Evolutionary conservation across 2,797 vertebrate genomes (phyloP).

Genomic region (Sebastes steindachneri): DNA sequence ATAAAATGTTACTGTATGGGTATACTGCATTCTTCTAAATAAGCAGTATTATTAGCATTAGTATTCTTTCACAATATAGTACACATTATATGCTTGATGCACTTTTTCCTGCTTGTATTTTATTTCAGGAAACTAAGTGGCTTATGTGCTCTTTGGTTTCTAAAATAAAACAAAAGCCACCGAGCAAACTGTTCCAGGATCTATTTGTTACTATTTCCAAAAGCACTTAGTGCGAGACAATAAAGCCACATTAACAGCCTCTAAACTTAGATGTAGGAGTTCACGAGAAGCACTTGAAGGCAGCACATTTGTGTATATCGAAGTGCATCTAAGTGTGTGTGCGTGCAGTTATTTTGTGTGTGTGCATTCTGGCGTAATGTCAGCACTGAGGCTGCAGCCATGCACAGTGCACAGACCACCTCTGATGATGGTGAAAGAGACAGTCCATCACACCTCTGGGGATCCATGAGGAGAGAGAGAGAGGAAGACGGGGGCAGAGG

Average conservation of each 20-base stretch:
- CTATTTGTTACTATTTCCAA: slow-evolving; percentile 34
- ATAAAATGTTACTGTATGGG: background rate
- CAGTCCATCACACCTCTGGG: slow-evolving; percentile 40
- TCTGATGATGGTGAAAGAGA: slow-evolving; percentile 34
- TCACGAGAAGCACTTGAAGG: slow-evolving; percentile 22
- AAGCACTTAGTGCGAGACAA: slow-evolving; percentile 32
- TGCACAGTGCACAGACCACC: slow-evolving; percentile 22
- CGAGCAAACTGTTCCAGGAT: slow-evolving; percentile 6
- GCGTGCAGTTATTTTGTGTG: background rate
- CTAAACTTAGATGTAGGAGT: slow-evolving; percentile 20
- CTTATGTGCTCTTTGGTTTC: background rate
- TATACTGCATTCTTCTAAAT: background rate
- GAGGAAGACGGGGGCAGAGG: background rate
- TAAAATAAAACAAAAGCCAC: slow-evolving; percentile 17
- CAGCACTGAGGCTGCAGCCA: slow-evolving; percentile 1
- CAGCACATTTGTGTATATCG: background rate
- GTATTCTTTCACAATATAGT: background rate
- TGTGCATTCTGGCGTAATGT: background rate
- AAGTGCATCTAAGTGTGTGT: background rate
- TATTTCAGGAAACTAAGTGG: background rate
- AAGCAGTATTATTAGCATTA: background rate
- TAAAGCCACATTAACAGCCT: slow-evolving; percentile 41
- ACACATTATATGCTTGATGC: background rate
- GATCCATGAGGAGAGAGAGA: slow-evolving; percentile 13
- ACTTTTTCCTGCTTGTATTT: background rate